A percentile compares a stretch with the other conserved stretches of the same genome.
phyloP scores from a whole-genome alignment of 2,113 vertebrate species.

The Oenanthe melanoleuca region DNA sequence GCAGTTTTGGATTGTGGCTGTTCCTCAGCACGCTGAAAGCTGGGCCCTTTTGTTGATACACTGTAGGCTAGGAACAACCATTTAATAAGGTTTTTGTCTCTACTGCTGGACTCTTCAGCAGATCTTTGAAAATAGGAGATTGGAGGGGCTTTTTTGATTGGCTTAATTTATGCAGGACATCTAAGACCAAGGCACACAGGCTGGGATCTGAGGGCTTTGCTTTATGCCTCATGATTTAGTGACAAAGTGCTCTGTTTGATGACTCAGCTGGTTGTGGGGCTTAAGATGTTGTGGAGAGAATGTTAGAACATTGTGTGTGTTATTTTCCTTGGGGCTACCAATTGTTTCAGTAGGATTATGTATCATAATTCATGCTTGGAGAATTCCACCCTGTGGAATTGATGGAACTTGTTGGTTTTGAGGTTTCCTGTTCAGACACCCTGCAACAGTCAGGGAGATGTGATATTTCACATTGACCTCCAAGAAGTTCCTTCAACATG shows the following conservation, averaged over 20 bases:
- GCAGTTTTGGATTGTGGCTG: neutral
- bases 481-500: neutral
- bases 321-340: neutral
- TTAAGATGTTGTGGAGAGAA: too few relatives aligned
- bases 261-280: neutral
- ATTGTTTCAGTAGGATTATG: neutral
- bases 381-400: neutral
- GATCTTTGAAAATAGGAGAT: neutral
- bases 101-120: neutral
- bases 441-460: neutral
- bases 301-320: neutral
- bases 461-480: neutral
- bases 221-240: neutral
- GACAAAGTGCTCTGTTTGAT: neutral
- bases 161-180: neutral
- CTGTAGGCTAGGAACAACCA: neutral
- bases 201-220: neutral
- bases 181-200: neutral
- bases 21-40: neutral
- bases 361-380: neutral
- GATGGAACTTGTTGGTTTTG: neutral
- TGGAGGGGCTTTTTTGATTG: neutral
- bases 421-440: neutral
- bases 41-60: neutral
- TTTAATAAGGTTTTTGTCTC: neutral